These are phyloP conservation scores for Hydrolagus colliei DNA, from an alignment of 2,797 vertebrate species.

Conservation along the genomic window DNA sequence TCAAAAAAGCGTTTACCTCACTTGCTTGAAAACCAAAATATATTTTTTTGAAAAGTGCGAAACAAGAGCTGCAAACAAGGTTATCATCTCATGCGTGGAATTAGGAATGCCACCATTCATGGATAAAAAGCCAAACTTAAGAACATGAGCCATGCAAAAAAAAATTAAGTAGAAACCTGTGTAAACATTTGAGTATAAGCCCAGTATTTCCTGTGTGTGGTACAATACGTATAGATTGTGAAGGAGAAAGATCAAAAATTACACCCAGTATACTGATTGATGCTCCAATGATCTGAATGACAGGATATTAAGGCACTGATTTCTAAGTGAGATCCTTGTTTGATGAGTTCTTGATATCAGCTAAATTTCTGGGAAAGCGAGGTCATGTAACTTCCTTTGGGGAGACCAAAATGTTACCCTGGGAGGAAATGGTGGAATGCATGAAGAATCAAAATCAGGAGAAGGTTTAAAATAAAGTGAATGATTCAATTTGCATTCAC, in stretches of 20 bases:
- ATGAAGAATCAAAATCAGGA: background rate
- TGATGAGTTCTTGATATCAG: too few species aligned
- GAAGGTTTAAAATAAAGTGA: background rate
- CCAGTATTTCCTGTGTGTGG: slow-evolving; percentile 51
- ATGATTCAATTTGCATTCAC: background rate
- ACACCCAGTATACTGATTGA: too few species aligned
- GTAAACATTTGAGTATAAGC: slow-evolving; percentile 99
- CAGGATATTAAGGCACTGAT: too few species aligned
- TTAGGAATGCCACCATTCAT: slow-evolving; percentile 66
- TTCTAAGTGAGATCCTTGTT: too few species aligned
- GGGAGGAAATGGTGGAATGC: too few species aligned
- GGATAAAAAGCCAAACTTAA: slow-evolving; percentile 82
- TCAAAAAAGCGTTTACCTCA: slow-evolving; percentile 19
- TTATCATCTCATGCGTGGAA: slow-evolving; percentile 64
- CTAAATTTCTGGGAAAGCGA: too few species aligned
- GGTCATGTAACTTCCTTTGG: too few species aligned
- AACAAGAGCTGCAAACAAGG: slow-evolving; percentile 45
- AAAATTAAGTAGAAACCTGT: slow-evolving; percentile 67
- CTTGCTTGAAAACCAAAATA: slow-evolving; percentile 8
- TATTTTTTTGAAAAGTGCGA: slow-evolving; percentile 14
- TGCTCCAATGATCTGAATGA: too few species aligned
- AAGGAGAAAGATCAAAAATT: too few species aligned
- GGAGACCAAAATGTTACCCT: too few species aligned
- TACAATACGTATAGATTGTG: background rate
- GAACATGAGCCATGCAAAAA: slow-evolving; percentile 73